These are phyloP conservation scores for Acridotheres tristis DNA, from an alignment of 2,797 vertebrate species.

Conservation along the genomic window DNA sequence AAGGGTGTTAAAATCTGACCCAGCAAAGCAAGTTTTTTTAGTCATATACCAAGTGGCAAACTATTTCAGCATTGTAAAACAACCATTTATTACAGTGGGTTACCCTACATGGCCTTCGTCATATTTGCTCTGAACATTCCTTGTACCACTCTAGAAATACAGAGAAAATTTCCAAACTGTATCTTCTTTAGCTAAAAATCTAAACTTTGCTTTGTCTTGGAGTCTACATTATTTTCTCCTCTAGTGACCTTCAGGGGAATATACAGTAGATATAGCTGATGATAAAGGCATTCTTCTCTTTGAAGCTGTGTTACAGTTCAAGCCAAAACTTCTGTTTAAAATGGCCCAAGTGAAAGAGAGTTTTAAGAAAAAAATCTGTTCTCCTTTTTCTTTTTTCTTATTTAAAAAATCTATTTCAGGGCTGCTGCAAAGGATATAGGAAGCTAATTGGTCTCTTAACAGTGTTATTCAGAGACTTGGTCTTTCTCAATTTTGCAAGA, in stretches of 20 bases:
- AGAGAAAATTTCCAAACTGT: not conserved
- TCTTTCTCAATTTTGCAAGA: constrained; percentile 31
- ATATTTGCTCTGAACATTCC: not conserved
- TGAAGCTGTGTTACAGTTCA: not conserved
- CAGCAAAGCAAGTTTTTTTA: not conserved
- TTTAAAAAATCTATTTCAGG: not conserved
- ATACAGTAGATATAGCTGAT: not conserved
- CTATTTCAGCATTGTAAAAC: not conserved
- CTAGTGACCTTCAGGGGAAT: not conserved
- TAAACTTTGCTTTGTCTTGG: not conserved
- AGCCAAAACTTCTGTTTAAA: not conserved
- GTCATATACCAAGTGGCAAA: not conserved
- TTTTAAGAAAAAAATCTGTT: not conserved
- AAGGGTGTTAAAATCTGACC: not conserved
- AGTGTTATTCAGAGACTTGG: not conserved
- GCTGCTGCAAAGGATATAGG: not conserved
- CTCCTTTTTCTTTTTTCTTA: not conserved
- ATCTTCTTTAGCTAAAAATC: not conserved
- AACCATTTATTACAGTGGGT: not conserved
- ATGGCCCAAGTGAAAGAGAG: not conserved
- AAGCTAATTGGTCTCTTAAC: constrained; percentile 8
- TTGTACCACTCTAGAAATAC: not conserved
- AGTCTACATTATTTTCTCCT: not conserved
- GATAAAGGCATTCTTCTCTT: not conserved
- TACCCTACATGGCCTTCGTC: not conserved